Base-by-base conservation (phyloP, 2,113 vertebrate genomes). In the Eublepharis macularius region DNA sequence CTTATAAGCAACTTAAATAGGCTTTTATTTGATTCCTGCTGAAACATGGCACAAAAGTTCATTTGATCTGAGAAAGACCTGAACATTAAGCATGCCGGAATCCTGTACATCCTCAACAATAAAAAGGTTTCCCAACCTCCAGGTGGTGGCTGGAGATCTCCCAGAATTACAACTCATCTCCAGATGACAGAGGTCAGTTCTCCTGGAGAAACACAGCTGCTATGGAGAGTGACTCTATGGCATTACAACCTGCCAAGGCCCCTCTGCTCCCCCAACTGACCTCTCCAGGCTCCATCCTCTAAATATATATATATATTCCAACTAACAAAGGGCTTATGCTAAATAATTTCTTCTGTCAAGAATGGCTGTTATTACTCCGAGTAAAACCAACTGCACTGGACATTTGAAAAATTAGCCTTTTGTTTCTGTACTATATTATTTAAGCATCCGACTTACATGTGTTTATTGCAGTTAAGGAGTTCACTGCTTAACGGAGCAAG, bases 301-400 rank as follows among this genome's bases (percentile, higher is more conserved):
- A n/a, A n/a, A n/a, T n/a, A n/a, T n/a, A n/a, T n/a, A 19, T 4
- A 60, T 5, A 60, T 24, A 24, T 4, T 60, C 16, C 57, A 60
- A 60, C 57, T 60, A 92, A 43, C 6, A 84, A 63, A 85, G 69
- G 78, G 81, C 57, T 4, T 24, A 1, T 81, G 49, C 78, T 83
- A 51, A 72, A 41, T 72, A 73, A 79, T 21, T 17, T 80, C 14
- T 66, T 47, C 63, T 66, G 24, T 32, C 17, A 47, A 6, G 66
- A 87, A 24, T 83, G 11, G 49, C 63, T 79, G 45, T 75, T 74
- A 29, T 13, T 74, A 21, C 26, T 13, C 19, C 32, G 43, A 13
- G 13, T 74, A 47, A 74, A 74, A 43, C 41, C 13, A 47, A 45
- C 43, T 45, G 11, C 11, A 26, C 43, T 29, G 72, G 1, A 4